These are phyloP conservation scores for Charanyca ferruginea DNA, from an alignment of 2,888 invertebrate genomes.

Conservation along the genomic window DNA sequence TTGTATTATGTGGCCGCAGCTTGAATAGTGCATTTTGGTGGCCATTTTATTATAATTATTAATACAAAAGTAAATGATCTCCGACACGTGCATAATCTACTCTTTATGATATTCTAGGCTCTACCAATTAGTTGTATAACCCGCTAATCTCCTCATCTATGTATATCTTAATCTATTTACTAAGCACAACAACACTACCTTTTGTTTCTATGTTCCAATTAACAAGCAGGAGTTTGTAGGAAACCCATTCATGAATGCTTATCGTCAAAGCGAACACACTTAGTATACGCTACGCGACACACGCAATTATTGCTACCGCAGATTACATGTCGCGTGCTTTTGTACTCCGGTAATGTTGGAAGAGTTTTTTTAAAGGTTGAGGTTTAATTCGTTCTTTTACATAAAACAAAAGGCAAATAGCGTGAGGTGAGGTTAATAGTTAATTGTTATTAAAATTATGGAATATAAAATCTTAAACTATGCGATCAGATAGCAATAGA, in stretches of 20 bases:
- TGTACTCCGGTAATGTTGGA: constrained; percentile 9
- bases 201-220: constrained; percentile 17
- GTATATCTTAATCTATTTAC: constrained; percentile 26
- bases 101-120: background rate
- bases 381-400: background rate
- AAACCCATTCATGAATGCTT: constrained; percentile 57
- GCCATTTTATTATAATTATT: background rate
- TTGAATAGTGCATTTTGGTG: background rate
- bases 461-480: too few species aligned
- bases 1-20: too few species aligned
- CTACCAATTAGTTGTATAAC: constrained; percentile 16
- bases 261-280: constrained; percentile 43
- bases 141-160: constrained; percentile 9
- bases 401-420: background rate
- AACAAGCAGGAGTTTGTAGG: constrained; percentile 16
- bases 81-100: background rate
- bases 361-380: background rate
- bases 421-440: background rate
- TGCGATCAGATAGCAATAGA: too few species aligned
- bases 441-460: background rate
- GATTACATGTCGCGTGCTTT: constrained; percentile 34
- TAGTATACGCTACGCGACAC: constrained; percentile 41
- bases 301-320: constrained; percentile 36
- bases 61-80: background rate
- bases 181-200: constrained; percentile 9